Evolutionary conservation across 2,797 vertebrate genomes (phyloP).

Genomic region (Ceyx erithaca): DNA sequence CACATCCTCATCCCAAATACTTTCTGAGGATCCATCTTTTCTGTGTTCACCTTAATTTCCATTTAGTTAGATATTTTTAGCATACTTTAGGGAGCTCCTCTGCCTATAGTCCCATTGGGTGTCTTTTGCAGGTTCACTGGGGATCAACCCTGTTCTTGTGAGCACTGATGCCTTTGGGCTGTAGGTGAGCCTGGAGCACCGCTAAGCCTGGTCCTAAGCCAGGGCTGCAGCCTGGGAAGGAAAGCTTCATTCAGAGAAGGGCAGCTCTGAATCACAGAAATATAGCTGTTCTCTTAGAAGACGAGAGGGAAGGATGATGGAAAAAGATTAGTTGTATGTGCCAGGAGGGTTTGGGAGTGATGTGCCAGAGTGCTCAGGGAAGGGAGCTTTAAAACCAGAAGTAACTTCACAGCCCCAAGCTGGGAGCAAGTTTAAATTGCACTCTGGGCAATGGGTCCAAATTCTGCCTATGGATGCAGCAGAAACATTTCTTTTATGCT

Average conservation of each 20-base stretch:
- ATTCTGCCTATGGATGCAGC: not conserved
- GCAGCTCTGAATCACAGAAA: not conserved
- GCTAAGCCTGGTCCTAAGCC: not conserved
- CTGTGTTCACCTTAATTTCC: not conserved
- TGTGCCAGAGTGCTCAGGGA: fast-evolving
- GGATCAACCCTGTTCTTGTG: not conserved
- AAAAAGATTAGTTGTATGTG: not conserved
- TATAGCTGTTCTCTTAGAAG: not conserved
- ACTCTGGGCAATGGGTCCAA: not conserved
- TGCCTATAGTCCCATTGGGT: not conserved
- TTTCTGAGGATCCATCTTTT: not conserved
- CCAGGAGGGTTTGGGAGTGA: not conserved
- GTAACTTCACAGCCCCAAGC: not conserved
- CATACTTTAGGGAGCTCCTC: not conserved
- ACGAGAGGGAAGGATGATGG: not conserved
- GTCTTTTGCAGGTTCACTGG: not conserved
- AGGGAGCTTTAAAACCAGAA: not conserved
- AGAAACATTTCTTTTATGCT: not conserved
- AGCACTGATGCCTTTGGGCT: not conserved
- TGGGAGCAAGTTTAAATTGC: not conserved
- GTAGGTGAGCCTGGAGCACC: not conserved
- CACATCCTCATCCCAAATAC: not conserved
- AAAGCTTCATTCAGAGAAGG: not conserved
- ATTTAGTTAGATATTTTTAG: not conserved
- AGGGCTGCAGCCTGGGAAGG: not conserved